Evolutionary conservation across 2,888 invertebrate species (phyloP).

Genomic region (Uropetala carovei): DNA sequence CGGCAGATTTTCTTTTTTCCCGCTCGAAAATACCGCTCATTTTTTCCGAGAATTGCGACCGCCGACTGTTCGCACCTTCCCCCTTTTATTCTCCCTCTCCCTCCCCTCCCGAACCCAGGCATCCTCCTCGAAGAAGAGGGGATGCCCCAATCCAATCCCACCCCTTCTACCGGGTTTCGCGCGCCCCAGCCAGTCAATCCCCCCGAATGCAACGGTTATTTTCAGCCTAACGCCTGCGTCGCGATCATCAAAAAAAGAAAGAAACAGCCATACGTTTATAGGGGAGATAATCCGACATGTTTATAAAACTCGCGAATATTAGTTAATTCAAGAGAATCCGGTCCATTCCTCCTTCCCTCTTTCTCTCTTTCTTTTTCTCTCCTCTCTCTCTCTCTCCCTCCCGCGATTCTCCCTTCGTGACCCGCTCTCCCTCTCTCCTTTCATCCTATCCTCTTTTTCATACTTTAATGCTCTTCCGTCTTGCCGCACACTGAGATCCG

Average conservation of each 20-base stretch:
- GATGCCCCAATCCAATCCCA: neutral
- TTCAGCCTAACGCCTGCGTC: no score
- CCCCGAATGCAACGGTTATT: no score
- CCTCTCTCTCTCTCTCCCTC: neutral
- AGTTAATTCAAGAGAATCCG: neutral
- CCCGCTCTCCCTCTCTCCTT: neutral
- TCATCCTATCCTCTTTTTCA: neutral
- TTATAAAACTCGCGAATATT: no score
- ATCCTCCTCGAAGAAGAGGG: neutral
- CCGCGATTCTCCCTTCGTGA: neutral
- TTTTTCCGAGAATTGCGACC: neutral
- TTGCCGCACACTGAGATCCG: constrained; percentile 25
- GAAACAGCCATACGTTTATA: no score
- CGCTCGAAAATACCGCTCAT: neutral
- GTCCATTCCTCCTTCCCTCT: neutral
- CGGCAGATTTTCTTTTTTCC: neutral
- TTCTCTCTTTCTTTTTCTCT: no score
- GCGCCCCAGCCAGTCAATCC: no score
- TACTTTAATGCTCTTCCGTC: neutral
- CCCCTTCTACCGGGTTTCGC: neutral
- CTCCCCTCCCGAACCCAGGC: no score
- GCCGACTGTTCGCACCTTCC: neutral
- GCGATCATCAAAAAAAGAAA: no score
- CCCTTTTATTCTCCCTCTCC: no score
- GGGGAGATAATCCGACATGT: no score